Evolutionary conservation across 2,888 invertebrate species (phyloP).

Genomic region (Cephus rjabovi): DNA sequence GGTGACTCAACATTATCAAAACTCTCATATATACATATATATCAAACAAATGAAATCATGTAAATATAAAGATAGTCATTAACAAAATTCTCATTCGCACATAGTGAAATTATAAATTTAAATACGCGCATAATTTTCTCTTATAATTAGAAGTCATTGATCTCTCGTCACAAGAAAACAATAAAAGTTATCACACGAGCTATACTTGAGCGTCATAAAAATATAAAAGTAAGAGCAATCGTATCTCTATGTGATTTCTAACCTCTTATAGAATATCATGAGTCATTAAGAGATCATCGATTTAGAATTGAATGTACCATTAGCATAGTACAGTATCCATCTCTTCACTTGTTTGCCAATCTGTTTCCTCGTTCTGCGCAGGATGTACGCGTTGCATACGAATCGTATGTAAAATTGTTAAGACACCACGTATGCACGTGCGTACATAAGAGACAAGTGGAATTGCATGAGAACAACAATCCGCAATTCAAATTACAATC

Average conservation of each 20-base stretch:
- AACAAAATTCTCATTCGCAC: neutral
- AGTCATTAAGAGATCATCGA: constrained; percentile 14
- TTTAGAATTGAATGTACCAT: constrained; percentile 31
- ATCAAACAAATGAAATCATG: neutral
- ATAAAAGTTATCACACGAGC: neutral
- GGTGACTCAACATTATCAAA: neutral
- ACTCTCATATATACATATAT: neutral
- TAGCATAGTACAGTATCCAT: constrained; percentile 33
- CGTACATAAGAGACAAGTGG: constrained; percentile 31
- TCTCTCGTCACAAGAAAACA: neutral
- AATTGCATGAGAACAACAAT: constrained; percentile 13
- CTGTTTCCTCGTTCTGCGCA: neutral
- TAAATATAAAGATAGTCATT: neutral
- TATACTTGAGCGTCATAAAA: neutral
- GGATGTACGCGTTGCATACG: neutral
- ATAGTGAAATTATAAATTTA: neutral
- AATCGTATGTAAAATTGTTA: neutral
- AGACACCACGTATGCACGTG: constrained; percentile 17
- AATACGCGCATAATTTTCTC: neutral
- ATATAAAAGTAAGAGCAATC: neutral
- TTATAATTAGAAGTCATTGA: neutral
- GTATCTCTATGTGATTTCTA: neutral
- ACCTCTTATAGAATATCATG: neutral
- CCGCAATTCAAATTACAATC: constrained; percentile 24
- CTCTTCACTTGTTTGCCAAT: neutral